Conservation (phyloP, 1,140 invertebrate species). For the Scaptomyza graminum region DNA sequence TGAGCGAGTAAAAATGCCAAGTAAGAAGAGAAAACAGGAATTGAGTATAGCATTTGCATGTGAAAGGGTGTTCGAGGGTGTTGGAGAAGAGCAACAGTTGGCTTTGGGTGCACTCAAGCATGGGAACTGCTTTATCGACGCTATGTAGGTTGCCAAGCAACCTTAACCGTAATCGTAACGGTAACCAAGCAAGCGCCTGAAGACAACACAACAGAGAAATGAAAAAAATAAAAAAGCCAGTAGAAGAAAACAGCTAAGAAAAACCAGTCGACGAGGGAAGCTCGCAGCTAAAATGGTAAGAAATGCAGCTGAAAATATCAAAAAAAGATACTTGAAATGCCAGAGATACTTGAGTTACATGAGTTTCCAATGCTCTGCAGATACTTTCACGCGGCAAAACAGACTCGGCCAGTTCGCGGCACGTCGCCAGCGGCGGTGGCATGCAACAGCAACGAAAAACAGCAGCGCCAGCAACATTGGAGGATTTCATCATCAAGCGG, state of each 20-base stretch:
- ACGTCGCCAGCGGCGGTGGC: slow-evolving; percentile 65
- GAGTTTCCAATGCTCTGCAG: slow-evolving; percentile 82
- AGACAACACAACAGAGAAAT: slow-evolving; percentile 35
- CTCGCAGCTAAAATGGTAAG: slow-evolving; percentile 66
- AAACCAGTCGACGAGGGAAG: slow-evolving; percentile 17
- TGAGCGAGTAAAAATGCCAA: slow-evolving; percentile 7
- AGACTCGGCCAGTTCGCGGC: slow-evolving; percentile 85
- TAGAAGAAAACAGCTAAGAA: slow-evolving; percentile 6
- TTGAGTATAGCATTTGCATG: slow-evolving; percentile 28
- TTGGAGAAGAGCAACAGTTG: slow-evolving; percentile 36
- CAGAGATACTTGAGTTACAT: slow-evolving; percentile 36
- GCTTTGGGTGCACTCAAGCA: slow-evolving; percentile 41
- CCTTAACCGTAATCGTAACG: slow-evolving; percentile 52
- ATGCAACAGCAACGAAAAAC: slow-evolving; percentile 68
- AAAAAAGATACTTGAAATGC: slow-evolving; percentile 42
- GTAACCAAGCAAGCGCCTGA: slow-evolving; percentile 69
- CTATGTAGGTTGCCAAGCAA: slow-evolving; percentile 71
- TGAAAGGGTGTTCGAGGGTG: slow-evolving; percentile 8
- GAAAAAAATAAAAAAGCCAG: slow-evolving; percentile 4
- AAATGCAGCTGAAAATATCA: slow-evolving; percentile 42
- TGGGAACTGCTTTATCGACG: slow-evolving; percentile 73
- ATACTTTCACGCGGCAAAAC: slow-evolving; percentile 90
- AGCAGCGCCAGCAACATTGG: slow-evolving; percentile 89
- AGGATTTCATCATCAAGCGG: slow-evolving; percentile 94
- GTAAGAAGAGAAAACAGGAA: slow-evolving; percentile 26